These are phyloP conservation scores for Caenorhabditis panamensis DNA, from an alignment of 2,888 invertebrate species.

Conservation along the genomic window DNA sequence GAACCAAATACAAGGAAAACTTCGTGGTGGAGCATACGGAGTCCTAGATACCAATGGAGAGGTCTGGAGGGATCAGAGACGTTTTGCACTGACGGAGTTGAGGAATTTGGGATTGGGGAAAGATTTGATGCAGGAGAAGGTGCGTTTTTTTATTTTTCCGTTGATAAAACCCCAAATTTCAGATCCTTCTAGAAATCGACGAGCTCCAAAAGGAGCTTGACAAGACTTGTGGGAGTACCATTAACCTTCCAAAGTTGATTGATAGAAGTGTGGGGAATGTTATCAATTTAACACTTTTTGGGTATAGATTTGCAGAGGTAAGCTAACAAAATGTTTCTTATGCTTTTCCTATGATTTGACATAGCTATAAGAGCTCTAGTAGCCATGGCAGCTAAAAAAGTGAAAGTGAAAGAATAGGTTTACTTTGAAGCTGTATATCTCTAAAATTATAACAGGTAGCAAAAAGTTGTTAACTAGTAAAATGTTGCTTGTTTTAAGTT, in stretches of 20 bases:
- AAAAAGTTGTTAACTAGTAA: neutral
- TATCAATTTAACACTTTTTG: conserved; percentile 53
- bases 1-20: neutral
- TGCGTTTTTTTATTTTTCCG: neutral
- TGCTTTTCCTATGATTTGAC: no score
- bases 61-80: conserved; percentile 42
- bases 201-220: conserved; percentile 21
- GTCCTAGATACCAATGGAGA: conserved; percentile 38
- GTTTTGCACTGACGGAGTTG: conserved; percentile 32
- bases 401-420: no score
- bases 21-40: conserved; percentile 28
- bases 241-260: conserved; percentile 20
- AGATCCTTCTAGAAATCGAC: conserved; percentile 48
- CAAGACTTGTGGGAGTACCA: conserved; percentile 8
- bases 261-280: conserved; percentile 53
- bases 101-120: conserved; percentile 47
- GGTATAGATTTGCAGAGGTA: conserved; percentile 20
- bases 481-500: neutral
- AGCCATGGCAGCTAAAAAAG: no score
- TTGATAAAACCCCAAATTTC: neutral
- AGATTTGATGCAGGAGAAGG: conserved; percentile 39
- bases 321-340: neutral
- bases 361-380: no score
- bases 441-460: neutral
- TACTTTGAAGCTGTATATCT: neutral